Base-by-base conservation (phyloP, 2,888 invertebrate species). In the Pseudococcus viburni region DNA sequence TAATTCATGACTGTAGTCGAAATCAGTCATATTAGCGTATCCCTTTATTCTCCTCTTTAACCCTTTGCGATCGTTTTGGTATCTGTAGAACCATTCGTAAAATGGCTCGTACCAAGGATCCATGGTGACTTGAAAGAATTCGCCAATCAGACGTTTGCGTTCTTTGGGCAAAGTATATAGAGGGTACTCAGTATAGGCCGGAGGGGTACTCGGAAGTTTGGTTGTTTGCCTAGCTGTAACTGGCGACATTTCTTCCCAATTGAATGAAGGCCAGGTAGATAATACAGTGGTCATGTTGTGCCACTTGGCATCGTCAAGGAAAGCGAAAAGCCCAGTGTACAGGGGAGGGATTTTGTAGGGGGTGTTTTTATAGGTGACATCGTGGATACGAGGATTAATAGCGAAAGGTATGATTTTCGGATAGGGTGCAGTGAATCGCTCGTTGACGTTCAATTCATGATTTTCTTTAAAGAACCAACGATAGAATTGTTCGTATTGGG, bases 391-490 rank as follows among this genome's bases (percentile, higher is more conserved):
- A 46, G 80, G 80, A 83, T 83, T 83, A 1, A 83, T 19, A 6
- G 39, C 39, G 11, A 83, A 46, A 11, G 80, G 80, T n/a, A 83
- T 83, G 19, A 83, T 46, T 46, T 83, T 83, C 5, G 80, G 80
- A 46, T 19, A 42, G 0, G 80, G 80, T 11, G 11, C 46, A 7
- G n/a, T 9, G 11, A 83, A 19, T 11, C 80, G 42, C 9, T 83
- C 80, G 22, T n/a, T n/a, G 3, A 83, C n/a, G 12, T 83, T 83
- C 9, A 83, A 46, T 46, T 83, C 42, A 19, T 83, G 80, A 19
- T 83, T 83, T 46, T 83, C 80, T 46, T 83, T 83, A 7, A 83
- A 83, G 46, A 83, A 83, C 80, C 80, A 83, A 19, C 80, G 42
- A 83, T 83, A 83, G 80, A 83, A 83, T 83, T 83, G 80, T 11